Percentiles rank a stretch among this genome's conserved stretches.
phyloP scores from a whole-genome alignment of 2,888 invertebrate genomes.

The Acleris laterana region DNA sequence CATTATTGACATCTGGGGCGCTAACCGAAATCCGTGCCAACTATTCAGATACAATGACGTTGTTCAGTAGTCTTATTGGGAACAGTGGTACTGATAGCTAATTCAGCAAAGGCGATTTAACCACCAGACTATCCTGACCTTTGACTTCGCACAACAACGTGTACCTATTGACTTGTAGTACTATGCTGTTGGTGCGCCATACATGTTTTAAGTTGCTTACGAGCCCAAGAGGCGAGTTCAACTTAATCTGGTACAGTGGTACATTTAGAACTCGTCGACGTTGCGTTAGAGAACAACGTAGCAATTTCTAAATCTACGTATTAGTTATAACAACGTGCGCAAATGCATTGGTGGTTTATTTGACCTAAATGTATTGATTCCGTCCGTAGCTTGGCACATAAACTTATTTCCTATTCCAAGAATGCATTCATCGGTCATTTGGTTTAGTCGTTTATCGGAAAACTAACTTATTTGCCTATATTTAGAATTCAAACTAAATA shows the following conservation, averaged over 20 bases:
- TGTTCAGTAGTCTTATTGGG: slow-evolving; percentile 42
- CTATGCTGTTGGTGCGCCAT: too few species aligned
- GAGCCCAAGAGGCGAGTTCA: too few species aligned
- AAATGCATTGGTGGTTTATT: slow-evolving; percentile 8
- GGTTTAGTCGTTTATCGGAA: not conserved
- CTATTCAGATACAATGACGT: slow-evolving; percentile 56
- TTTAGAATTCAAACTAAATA: not conserved
- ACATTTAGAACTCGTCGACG: too few species aligned
- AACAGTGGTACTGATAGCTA: not conserved
- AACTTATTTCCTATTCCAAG: not conserved
- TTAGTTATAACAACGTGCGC: not conserved
- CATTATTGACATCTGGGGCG: slow-evolving; percentile 77
- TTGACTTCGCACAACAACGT: too few species aligned
- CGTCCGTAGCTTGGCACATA: not conserved
- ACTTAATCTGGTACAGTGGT: too few species aligned
- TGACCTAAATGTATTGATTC: not conserved
- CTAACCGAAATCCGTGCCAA: slow-evolving; percentile 77
- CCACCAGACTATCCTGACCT: too few species aligned
- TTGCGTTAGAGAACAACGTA: not conserved
- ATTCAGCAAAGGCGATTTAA: too few species aligned
- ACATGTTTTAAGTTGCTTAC: too few species aligned
- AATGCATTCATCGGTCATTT: not conserved
- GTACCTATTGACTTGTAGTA: too few species aligned
- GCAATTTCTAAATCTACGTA: not conserved
- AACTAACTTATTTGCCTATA: not conserved